phyloP scores from a whole-genome alignment of 2,113 vertebrate species.

The Triplophysa tibetana region DNA sequence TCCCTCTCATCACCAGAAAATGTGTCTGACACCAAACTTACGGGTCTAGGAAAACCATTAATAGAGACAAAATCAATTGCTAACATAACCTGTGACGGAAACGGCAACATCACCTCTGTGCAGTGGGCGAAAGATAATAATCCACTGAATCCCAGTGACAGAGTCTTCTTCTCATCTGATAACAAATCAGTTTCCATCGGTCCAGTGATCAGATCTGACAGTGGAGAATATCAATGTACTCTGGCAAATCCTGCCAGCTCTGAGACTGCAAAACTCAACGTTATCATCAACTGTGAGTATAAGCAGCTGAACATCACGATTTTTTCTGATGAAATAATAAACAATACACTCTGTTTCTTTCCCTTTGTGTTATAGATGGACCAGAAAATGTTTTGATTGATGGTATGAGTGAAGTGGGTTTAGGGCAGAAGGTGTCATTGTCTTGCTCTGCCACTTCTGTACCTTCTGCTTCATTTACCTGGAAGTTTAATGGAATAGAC shows the following conservation, averaged over 20 bases:
- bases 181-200: conserved; percentile 50
- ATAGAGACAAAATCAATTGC: conserved; percentile 33
- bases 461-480: conserved; percentile 55
- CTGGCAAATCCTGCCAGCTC: conserved; percentile 52
- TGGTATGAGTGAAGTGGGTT: conserved; percentile 17
- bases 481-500: conserved; percentile 51
- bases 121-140: conserved; percentile 54
- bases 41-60: neutral
- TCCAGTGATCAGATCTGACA: conserved; percentile 36
- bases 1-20: conserved; percentile 50
- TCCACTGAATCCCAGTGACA: conserved; percentile 8
- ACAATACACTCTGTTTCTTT: neutral
- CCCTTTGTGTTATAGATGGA: conserved; percentile 63
- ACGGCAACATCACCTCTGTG: conserved; percentile 22
- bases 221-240: conserved; percentile 56
- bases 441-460: conserved; percentile 57
- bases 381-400: conserved; percentile 56
- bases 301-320: neutral
- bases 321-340: neutral
- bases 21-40: conserved; percentile 37
- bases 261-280: neutral
- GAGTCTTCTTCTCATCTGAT: conserved; percentile 7
- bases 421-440: conserved; percentile 6
- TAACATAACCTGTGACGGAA: conserved; percentile 46
- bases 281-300: conserved; percentile 59